Evolutionary conservation across 2,888 invertebrate genomes (phyloP).

Genomic region (Cotesia congregata): DNA sequence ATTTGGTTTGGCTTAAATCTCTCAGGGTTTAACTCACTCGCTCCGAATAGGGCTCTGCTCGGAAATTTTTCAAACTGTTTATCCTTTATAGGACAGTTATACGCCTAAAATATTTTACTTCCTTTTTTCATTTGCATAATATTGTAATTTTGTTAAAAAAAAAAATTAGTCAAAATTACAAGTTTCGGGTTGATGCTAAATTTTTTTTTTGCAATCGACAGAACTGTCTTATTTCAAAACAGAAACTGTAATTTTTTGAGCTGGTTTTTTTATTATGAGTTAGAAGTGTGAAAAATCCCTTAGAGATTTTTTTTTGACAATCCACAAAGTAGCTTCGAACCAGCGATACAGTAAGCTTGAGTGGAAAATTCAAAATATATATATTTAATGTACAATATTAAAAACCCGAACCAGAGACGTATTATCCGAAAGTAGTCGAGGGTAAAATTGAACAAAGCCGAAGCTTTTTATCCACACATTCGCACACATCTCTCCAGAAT

Average conservation of each 20-base stretch:
- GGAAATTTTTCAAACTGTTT: not conserved
- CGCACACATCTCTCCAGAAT: not conserved
- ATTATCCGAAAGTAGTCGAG: not conserved
- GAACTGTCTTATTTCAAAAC: too few species aligned
- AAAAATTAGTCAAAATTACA: not conserved
- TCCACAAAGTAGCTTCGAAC: too few species aligned
- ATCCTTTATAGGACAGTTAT: not conserved
- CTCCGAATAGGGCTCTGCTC: not conserved
- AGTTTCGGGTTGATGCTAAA: too few species aligned
- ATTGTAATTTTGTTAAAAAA: not conserved
- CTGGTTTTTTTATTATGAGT: too few species aligned
- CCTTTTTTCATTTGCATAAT: not conserved
- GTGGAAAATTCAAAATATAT: slow-evolving; percentile 10
- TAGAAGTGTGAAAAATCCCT: too few species aligned
- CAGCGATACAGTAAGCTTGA: not conserved
- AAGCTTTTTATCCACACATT: slow-evolving; percentile 10
- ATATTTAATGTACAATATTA: not conserved
- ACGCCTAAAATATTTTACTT: not conserved
- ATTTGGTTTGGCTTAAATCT: slow-evolving; percentile 35
- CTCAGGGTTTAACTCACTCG: slow-evolving; percentile 22
- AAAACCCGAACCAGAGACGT: slow-evolving; percentile 1
- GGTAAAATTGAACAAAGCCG: slow-evolving; percentile 27
- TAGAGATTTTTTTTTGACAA: too few species aligned
- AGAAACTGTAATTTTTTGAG: too few species aligned
- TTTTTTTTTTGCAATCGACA: too few species aligned